phyloP scores from a whole-genome alignment of 2,888 invertebrate genomes.

The Aethes cnicana region DNA sequence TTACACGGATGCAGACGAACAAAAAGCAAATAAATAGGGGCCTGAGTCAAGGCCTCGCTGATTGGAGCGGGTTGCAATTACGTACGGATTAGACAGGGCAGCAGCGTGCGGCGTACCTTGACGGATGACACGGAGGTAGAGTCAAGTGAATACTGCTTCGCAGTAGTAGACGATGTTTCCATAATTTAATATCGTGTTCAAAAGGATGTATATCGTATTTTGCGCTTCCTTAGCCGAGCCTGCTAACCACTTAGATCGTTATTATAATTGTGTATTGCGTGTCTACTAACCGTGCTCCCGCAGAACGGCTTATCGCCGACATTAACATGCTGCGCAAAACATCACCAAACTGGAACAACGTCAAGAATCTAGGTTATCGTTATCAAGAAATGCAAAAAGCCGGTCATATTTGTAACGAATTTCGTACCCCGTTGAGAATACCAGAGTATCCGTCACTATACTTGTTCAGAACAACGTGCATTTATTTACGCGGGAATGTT shows the following conservation, averaged over 20 bases:
- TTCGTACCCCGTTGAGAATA: too few species aligned
- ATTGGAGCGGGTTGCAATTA: constrained; percentile 27
- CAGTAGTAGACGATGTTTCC: not conserved
- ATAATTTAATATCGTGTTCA: too few species aligned
- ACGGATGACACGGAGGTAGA: constrained; percentile 29
- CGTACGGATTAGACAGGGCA: constrained; percentile 33
- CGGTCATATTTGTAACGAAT: not conserved
- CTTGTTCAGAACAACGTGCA: too few species aligned
- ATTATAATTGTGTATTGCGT: too few species aligned
- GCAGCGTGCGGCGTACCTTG: constrained; percentile 40
- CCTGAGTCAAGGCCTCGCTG: constrained; percentile 35
- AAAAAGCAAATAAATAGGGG: constrained; percentile 45
- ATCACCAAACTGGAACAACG: not conserved
- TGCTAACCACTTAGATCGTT: not conserved
- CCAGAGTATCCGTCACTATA: too few species aligned
- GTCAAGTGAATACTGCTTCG: constrained; percentile 25
- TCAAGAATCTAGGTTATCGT: constrained; percentile 20
- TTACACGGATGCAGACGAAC: constrained; percentile 38
- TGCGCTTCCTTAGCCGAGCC: too few species aligned
- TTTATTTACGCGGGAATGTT: too few species aligned
- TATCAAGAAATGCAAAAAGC: not conserved
- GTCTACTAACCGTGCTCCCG: too few species aligned
- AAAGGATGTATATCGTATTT: too few species aligned
- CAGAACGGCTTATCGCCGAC: constrained; percentile 1
- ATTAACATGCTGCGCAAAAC: constrained; percentile 10